Conservation (phyloP, 2,797 vertebrate genomes). For the Odontamblyopus lacepedii region DNA sequence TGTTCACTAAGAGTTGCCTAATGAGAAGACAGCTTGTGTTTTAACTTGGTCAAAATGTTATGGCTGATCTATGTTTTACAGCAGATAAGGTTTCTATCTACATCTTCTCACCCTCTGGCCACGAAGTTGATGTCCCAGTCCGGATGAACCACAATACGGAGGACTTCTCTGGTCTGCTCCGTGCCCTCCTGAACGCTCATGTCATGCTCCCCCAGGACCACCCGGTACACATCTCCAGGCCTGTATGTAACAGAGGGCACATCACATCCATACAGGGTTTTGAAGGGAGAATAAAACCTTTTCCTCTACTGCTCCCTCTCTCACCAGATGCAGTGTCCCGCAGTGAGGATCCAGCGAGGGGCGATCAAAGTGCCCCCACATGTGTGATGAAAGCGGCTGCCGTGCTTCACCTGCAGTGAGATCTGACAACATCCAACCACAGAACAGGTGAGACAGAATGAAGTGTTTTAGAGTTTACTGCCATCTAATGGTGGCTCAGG, state of each 20-base stretch:
- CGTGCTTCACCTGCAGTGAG: constrained; percentile 83
- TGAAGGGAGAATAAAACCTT: constrained; percentile 2
- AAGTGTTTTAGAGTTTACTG: neutral
- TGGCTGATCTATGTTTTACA: neutral
- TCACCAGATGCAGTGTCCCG: constrained; percentile 85
- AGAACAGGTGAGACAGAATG: neutral
- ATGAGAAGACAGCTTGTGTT: no score
- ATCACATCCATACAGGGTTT: neutral
- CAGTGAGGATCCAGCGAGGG: constrained; percentile 82
- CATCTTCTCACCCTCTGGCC: constrained; percentile 72
- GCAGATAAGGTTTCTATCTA: neutral
- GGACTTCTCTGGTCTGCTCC: constrained; percentile 79
- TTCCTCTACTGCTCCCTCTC: neutral
- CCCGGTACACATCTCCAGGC: constrained; percentile 76
- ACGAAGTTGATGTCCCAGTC: constrained; percentile 74
- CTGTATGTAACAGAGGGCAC: constrained; percentile 26
- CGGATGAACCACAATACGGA: constrained; percentile 79
- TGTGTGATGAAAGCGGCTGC: constrained; percentile 74
- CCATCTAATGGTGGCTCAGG: neutral
- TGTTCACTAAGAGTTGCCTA: no score
- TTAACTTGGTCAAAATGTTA: neutral
- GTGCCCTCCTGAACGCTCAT: constrained; percentile 65
- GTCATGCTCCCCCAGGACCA: constrained; percentile 83
- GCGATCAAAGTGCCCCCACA: constrained; percentile 83
- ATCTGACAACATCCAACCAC: constrained; percentile 54